Base-by-base conservation (phyloP, 2,888 invertebrate genomes). In the Helleia helle region DNA sequence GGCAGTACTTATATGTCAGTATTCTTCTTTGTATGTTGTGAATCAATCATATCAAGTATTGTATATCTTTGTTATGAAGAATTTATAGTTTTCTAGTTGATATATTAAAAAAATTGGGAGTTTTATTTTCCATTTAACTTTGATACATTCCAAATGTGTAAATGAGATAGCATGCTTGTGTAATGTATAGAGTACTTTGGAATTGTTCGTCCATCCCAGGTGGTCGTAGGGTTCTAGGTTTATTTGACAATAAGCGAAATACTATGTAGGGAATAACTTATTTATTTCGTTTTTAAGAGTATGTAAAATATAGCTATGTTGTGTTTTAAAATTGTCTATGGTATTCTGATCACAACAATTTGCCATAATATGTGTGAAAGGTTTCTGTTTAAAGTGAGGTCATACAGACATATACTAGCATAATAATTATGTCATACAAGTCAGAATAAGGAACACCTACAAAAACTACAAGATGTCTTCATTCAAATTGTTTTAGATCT, bases 261-360 rank as follows among this genome's bases (percentile, higher is more conserved):
- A 65, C 62, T 70, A 62, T 63, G 59, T 77, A 79, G 76, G 71
- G 55, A 63, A 62, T 80, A 65, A 76, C 72, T 81, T 80, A 83
- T 83, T 83, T 83, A 83, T 83, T 83, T 81, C 69, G 76, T 65
- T 74, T 18, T 69, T 83, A 83, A 72, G 81, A 73, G 71, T 72
- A 74, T 75, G 77, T 83, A 76, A 80, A 75, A 69, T 75, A 75
- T 72, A 69, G 70, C 73, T 65, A 71, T 68, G 79, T 83, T 81
- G 72, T 79, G 80, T 81, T 81, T 81, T 81, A 72, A 79, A 65
- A 73, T 66, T 81, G 75, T 79, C 83, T 81, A 79, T 64, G 59
- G 54, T 62, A 57, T 69, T 71, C 72, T 63, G 67, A 66, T 68
- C 65, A 59, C 61, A 68, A 74, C 65, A 67, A 68, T 67, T 71